Conservation (phyloP, 2,888 invertebrate genomes). For the Tetrapedia diversipes region DNA sequence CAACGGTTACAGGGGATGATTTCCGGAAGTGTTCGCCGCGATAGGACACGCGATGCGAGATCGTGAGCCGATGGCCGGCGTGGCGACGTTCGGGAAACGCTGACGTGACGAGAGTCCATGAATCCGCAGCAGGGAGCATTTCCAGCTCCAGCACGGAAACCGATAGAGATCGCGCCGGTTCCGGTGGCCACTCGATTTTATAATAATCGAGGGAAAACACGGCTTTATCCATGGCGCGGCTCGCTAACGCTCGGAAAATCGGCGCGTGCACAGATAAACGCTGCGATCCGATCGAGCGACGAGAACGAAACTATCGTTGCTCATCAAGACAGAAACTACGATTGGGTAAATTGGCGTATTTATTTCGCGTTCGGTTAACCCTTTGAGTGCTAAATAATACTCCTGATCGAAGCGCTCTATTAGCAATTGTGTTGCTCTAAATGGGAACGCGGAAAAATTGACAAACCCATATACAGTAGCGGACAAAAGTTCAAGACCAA, state of each 20-base stretch:
- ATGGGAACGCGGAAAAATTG: too few relatives aligned
- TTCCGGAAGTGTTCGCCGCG: background rate
- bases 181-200: slow-evolving; percentile 3
- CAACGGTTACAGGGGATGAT: background rate
- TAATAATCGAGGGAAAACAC: slow-evolving; percentile 17
- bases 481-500: too few relatives aligned
- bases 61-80: too few relatives aligned
- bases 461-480: too few relatives aligned
- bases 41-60: background rate
- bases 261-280: slow-evolving; percentile 12
- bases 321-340: slow-evolving; percentile 23
- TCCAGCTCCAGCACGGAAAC: background rate
- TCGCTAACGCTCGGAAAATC: background rate
- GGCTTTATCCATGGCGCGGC: slow-evolving; percentile 14
- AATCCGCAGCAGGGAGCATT: background rate
- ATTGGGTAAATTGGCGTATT: slow-evolving; percentile 19
- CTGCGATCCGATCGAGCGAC: background rate
- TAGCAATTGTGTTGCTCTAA: too few relatives aligned
- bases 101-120: slow-evolving; percentile 12
- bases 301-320: background rate
- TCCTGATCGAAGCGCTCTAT: too few relatives aligned
- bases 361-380: slow-evolving; percentile 13
- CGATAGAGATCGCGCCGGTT: slow-evolving; percentile 20
- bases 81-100: background rate
- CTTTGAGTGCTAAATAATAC: too few relatives aligned